Conservation (phyloP, 2,797 vertebrate species). For the Pitangus sulphuratus region DNA sequence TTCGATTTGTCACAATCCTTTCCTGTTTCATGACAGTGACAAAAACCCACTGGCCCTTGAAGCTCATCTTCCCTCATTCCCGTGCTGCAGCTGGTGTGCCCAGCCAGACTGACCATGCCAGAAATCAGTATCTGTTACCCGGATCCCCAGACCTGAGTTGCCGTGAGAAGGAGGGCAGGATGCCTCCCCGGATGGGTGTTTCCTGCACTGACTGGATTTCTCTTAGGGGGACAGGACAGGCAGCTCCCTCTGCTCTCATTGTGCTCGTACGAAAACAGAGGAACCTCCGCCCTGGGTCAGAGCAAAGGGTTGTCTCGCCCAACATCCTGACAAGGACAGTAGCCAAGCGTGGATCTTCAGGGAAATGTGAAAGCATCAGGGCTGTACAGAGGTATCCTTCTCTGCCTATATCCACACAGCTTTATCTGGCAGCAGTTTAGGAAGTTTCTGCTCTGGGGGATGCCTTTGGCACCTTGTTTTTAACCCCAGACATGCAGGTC, state of each 20-base stretch:
- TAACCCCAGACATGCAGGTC: fast-evolving
- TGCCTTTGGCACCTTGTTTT: not conserved
- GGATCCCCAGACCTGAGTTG: not conserved
- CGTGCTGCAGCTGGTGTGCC: not conserved
- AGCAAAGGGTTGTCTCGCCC: not conserved
- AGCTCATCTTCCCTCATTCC: not conserved
- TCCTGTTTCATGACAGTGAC: not conserved
- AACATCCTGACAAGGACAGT: not conserved
- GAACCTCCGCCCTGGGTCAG: fast-evolving
- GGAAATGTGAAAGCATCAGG: not conserved
- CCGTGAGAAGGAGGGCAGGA: not conserved
- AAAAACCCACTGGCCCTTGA: not conserved
- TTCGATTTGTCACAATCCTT: not conserved
- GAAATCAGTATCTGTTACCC: not conserved
- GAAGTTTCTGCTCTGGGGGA: not conserved
- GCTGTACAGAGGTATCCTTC: not conserved
- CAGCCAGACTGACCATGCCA: fast-evolving
- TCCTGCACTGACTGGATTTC: not conserved
- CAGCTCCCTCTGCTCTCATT: not conserved
- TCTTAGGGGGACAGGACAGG: not conserved
- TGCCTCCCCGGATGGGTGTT: fast-evolving
- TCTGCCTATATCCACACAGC: not conserved
- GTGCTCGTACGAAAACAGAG: not conserved
- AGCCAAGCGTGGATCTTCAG: not conserved
- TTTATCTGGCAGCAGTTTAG: not conserved